Percentiles rank a stretch among this genome's conserved stretches.
Evolutionary conservation across 2,113 vertebrate genomes (phyloP).

Genomic region (Paramormyrops kingsleyae): DNA sequence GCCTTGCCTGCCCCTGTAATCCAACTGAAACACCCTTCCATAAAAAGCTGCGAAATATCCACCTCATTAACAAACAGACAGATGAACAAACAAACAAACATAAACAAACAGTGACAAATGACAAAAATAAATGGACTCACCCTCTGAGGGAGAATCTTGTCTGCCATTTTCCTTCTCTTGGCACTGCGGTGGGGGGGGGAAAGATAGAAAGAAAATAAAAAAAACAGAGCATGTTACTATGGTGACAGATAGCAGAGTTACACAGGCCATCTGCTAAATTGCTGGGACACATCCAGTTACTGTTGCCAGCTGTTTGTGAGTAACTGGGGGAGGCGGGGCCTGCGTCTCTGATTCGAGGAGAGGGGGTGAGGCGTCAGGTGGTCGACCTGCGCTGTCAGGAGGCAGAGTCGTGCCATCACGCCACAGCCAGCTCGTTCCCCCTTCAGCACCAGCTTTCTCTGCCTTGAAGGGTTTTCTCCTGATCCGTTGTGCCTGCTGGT

Average conservation of each 20-base stretch:
- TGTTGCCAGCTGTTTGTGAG: conserved; percentile 31
- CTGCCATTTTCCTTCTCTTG: conserved; percentile 79
- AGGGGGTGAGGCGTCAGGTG: not conserved
- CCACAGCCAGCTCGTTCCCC: conserved; percentile 8
- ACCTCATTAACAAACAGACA: not conserved
- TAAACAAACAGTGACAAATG: conserved; percentile 11
- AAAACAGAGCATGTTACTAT: conserved; percentile 62
- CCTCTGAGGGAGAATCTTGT: conserved; percentile 82
- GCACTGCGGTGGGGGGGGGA: conserved; percentile 70
- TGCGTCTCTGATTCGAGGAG: not conserved
- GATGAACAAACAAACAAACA: conserved; percentile 2
- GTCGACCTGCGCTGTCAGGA: not conserved
- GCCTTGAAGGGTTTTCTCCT: conserved; percentile 11
- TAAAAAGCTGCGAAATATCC: not conserved
- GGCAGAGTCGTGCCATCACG: conserved; percentile 5
- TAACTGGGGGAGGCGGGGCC: conserved; percentile 8
- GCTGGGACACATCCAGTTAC: conserved; percentile 63
- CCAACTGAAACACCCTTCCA: not conserved
- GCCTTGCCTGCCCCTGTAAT: conserved; percentile 3
- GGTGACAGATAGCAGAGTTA: conserved; percentile 68
- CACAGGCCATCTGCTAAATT: conserved; percentile 72
- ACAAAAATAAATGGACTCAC: conserved; percentile 56
- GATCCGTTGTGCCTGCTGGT: not conserved
- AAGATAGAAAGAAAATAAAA: conserved; percentile 42
- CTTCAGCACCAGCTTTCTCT: conserved; percentile 7